A percentile compares a stretch with the other conserved stretches of the same genome.
Conservation (phyloP, 2,888 invertebrate species). For the Acanthosoma haemorrhoidale region DNA sequence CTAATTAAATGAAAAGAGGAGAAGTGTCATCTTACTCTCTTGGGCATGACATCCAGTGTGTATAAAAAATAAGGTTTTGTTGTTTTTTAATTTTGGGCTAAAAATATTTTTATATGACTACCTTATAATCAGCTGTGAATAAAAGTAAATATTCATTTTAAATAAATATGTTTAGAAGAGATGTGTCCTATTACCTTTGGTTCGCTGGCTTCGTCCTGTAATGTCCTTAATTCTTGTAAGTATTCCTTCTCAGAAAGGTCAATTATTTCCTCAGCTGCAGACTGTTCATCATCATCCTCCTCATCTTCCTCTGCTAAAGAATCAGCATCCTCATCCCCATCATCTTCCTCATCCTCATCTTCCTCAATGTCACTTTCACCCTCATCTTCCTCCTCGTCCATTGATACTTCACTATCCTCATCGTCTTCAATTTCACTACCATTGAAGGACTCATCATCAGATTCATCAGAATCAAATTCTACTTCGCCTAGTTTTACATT, state of each 20-base stretch:
- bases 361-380: not conserved
- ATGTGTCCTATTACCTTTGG: too few species aligned
- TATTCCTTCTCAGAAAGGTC: not conserved
- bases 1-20: too few species aligned
- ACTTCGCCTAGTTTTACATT: too few species aligned
- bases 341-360: not conserved
- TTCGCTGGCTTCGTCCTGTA: not conserved
- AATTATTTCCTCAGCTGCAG: not conserved
- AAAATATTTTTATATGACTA: too few species aligned
- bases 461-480: not conserved
- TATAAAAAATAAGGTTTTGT: too few species aligned
- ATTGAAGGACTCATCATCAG: not conserved
- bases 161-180: too few species aligned
- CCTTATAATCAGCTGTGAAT: too few species aligned
- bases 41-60: too few species aligned
- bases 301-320: not conserved
- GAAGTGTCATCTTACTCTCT: too few species aligned
- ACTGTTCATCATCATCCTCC: not conserved
- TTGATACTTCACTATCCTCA: not conserved
- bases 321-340: constrained; percentile 8
- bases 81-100: too few species aligned
- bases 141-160: too few species aligned
- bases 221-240: not conserved
- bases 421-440: too few species aligned
- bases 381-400: not conserved